Evolutionary conservation across 2,888 invertebrate species (phyloP).

Genomic region (Maniola hyperantus): DNA sequence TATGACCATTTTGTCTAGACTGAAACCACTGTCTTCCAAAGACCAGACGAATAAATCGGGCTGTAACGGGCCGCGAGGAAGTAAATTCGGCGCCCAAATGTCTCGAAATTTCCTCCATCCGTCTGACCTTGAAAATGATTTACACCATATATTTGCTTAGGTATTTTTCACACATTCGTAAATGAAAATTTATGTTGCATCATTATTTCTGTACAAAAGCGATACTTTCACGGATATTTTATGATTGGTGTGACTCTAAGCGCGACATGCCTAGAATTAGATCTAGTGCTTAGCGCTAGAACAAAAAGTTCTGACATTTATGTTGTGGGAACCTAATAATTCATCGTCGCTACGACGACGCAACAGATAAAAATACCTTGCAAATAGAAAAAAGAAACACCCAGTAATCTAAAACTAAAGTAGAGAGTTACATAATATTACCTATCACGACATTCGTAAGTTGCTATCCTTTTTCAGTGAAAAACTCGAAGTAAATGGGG

Average conservation of each 20-base stretch:
- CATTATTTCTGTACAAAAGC: neutral
- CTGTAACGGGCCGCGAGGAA: neutral
- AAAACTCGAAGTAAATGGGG: too few species aligned
- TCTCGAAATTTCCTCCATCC: neutral
- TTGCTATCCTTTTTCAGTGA: too few species aligned
- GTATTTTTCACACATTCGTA: neutral
- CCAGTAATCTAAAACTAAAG: too few species aligned
- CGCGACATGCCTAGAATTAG: neutral
- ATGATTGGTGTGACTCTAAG: neutral
- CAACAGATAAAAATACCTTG: too few species aligned
- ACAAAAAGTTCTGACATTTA: too few species aligned
- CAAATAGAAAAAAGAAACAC: too few species aligned
- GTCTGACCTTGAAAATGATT: neutral
- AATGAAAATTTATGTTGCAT: neutral
- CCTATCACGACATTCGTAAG: too few species aligned
- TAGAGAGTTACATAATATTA: too few species aligned
- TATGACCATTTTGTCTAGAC: constrained; percentile 33
- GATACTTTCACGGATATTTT: neutral
- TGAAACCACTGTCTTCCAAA: constrained; percentile 15
- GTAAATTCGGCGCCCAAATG: constrained; percentile 4
- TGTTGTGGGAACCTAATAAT: too few species aligned
- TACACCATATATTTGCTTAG: neutral
- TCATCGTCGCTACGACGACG: too few species aligned
- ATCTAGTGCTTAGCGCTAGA: too few species aligned
- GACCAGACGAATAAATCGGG: constrained; percentile 31